Evolutionary conservation across 1,140 invertebrate species (phyloP).

Genomic region (Pogonomyrmex barbatus): DNA sequence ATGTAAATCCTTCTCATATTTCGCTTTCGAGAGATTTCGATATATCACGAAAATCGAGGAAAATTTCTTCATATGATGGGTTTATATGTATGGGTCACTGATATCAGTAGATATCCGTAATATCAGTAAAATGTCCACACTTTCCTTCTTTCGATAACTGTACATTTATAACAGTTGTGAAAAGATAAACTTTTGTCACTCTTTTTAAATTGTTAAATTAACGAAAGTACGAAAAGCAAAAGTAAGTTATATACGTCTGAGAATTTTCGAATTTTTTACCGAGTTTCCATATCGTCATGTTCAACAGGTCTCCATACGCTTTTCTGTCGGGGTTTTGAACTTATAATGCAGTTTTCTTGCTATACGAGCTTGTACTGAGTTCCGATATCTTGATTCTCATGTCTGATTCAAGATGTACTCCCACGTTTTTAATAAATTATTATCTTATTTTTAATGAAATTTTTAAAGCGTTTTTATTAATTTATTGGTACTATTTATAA

Average conservation of each 20-base stretch:
- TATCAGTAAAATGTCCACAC: background rate
- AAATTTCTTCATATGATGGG: background rate
- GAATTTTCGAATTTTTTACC: background rate
- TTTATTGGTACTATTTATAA: constrained; percentile 1
- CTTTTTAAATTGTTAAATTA: background rate
- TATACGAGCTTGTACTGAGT: background rate
- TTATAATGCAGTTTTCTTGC: constrained; percentile 37
- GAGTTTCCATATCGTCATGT: background rate
- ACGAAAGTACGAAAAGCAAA: background rate
- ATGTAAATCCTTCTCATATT: constrained; percentile 48
- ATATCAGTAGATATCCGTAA: constrained; percentile 1
- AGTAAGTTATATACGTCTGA: background rate
- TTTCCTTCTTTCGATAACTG: constrained; percentile 7
- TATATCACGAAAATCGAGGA: constrained; percentile 9
- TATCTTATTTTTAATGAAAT: background rate
- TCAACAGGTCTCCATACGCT: constrained; percentile 43
- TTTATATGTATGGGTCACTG: background rate
- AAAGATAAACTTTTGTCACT: background rate
- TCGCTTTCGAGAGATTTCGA: constrained; percentile 22
- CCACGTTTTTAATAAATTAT: constrained; percentile 5
- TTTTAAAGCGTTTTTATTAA: background rate
- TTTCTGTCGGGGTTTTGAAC: constrained; percentile 1
- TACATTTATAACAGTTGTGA: background rate
- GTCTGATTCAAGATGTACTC: background rate
- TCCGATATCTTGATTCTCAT: background rate